Percentiles rank a stretch among this genome's conserved stretches.
These are phyloP conservation scores for Cydia amplana DNA, from an alignment of 1,140 invertebrate genomes.

Conservation along the genomic window DNA sequence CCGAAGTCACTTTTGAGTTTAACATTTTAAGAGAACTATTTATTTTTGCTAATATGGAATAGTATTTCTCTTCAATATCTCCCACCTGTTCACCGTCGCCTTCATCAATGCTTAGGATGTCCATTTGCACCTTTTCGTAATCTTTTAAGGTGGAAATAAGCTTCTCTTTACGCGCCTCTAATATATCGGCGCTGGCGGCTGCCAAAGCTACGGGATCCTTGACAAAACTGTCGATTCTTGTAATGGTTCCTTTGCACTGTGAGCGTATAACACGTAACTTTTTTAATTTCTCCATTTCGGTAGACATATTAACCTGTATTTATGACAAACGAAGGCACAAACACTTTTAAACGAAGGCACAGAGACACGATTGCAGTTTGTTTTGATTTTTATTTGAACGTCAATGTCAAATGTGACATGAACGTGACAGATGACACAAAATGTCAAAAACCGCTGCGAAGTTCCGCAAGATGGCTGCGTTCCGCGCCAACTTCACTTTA, in stretches of 20 bases:
- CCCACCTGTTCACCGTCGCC: slow-evolving; percentile 32
- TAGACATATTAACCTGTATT: not conserved
- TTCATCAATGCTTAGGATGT: slow-evolving; percentile 35
- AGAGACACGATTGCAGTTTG: not conserved
- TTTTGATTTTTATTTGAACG: not conserved
- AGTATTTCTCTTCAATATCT: slow-evolving; percentile 36
- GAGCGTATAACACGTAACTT: not conserved
- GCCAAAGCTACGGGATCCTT: slow-evolving; percentile 7
- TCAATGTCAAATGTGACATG: too few relatives aligned
- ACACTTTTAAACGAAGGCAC: not conserved
- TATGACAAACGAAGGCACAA: not conserved
- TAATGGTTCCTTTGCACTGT: slow-evolving; percentile 23
- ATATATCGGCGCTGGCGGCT: slow-evolving; percentile 11
- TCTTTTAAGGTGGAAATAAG: slow-evolving; percentile 28
- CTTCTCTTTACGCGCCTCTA: slow-evolving; percentile 32
- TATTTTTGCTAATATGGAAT: not conserved
- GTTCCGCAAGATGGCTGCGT: not conserved
- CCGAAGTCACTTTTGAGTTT: not conserved
- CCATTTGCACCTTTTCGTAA: slow-evolving; percentile 33
- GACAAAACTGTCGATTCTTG: slow-evolving; percentile 28
- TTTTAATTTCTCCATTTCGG: slow-evolving; percentile 22
- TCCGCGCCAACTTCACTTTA: not conserved
- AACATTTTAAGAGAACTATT: not conserved
- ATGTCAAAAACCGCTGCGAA: not conserved
- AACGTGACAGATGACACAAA: not conserved